phyloP scores from a whole-genome alignment of 2,888 invertebrate species.

The Bombyx huttoni region DNA sequence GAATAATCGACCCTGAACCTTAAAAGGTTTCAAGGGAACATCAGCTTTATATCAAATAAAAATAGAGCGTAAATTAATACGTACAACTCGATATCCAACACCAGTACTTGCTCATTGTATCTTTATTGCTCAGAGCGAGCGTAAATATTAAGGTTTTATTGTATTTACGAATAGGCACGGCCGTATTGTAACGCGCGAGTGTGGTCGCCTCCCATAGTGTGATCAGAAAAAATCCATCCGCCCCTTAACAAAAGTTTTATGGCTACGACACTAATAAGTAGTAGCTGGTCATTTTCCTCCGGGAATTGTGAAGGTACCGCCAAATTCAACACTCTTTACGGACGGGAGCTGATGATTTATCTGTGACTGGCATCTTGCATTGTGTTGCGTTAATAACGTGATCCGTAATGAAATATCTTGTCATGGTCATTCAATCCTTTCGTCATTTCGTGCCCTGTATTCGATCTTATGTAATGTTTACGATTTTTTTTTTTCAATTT shows the following conservation, averaged over 20 bases:
- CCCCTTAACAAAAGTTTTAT: constrained; percentile 47
- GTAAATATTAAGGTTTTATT: constrained; percentile 67
- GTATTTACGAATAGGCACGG: constrained; percentile 60
- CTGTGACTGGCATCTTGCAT: constrained; percentile 50
- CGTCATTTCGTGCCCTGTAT: constrained; percentile 51
- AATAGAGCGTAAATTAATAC: constrained; percentile 14
- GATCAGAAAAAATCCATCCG: constrained; percentile 42
- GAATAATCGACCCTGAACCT: constrained; percentile 20
- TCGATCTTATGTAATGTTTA: constrained; percentile 1
- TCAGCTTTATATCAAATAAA: constrained; percentile 7
- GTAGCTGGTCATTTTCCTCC: constrained; percentile 26
- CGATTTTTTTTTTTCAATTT: background rate
- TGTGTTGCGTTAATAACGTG: constrained; percentile 19
- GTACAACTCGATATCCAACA: constrained; percentile 11
- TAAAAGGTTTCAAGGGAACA: constrained; percentile 10
- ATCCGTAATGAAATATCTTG: constrained; percentile 38
- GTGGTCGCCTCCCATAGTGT: constrained; percentile 63
- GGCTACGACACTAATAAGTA: constrained; percentile 51
- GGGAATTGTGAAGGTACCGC: constrained; percentile 46
- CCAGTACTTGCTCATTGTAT: constrained; percentile 54
- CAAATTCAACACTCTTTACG: constrained; percentile 52
- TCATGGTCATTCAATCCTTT: constrained; percentile 54
- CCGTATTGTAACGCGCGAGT: constrained; percentile 39
- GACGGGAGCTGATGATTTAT: constrained; percentile 50
- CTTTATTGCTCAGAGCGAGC: constrained; percentile 56